phyloP scores from a whole-genome alignment of 2,113 vertebrate species.

The Thermophis baileyi region DNA sequence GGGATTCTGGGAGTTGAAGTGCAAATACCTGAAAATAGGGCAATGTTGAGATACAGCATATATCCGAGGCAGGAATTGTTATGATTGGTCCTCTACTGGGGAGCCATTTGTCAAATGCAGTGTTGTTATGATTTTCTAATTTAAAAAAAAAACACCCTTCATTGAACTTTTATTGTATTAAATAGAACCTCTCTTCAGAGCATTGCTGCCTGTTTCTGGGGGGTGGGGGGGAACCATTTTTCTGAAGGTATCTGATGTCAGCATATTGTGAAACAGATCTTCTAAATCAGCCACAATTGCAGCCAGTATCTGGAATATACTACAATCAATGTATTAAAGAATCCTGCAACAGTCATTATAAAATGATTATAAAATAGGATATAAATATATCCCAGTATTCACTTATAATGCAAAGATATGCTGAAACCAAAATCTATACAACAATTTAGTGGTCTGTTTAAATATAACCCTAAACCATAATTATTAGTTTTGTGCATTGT shows the following conservation, averaged over 20 bases:
- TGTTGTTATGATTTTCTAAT: neutral
- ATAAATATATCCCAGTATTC: neutral
- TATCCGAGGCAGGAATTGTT: neutral
- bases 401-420: neutral
- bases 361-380: neutral
- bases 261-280: neutral
- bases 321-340: neutral
- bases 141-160: neutral
- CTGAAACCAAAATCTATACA: neutral
- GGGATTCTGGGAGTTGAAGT: neutral
- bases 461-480: neutral
- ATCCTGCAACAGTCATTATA: neutral
- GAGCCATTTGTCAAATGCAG: neutral
- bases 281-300: neutral
- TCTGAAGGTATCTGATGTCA: neutral
- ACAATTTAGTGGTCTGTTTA: neutral
- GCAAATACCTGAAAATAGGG: neutral
- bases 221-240: neutral
- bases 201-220: neutral
- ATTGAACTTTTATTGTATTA: neutral
- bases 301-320: neutral
- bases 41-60: neutral
- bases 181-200: neutral
- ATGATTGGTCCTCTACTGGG: neutral
- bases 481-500: neutral